Evolutionary conservation across 2,797 vertebrate genomes (phyloP), one percentile per base, ranked within the genome.

Genomic region (Etheostoma nigrum): DNA sequence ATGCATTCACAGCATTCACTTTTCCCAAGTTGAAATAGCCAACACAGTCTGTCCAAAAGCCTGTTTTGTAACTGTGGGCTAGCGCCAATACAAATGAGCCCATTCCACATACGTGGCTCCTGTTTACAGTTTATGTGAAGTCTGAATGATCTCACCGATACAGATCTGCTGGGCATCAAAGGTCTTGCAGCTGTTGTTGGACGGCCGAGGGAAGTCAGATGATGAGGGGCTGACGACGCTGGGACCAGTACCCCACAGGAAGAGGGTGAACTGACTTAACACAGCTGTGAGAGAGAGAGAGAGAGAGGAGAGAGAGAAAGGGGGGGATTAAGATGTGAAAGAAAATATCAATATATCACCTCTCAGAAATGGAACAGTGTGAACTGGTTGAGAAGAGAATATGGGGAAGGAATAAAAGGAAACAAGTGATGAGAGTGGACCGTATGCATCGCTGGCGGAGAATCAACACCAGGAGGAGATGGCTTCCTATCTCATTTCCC

Each of bases 101-200:
- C 60, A 23, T 79, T 79, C 27, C 25, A 4, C 5, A 62, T 21
- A n/a, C 64, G 48, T 64, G 49, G 62, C 58, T 60, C 59, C 30
- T 12, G 55, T 6, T 67, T 21, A 27, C 53, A 47, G 64, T 72
- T 36, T 21, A 57, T 15, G 49, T 42, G 68, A 64, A 67, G 69
- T 63, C 42, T 0, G 6, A n/a, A 19, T 48, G 49, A 67, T 67
- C 94, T 95, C 81, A 99, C 98, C 98, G 76, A 99, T 97, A 0
- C 98, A 99, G 81, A 98, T 96, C 94, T 99, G 98, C 91, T 97
- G 95, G 6, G 96, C 93, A 0, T 98, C 96, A 52, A 98, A 96
- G 2, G 96, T 98, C 94, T 97, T 99, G 95, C 97, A 99, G 93
- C 98, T 98, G 3, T 95, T 97, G 94, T 97, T 97, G 85, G 97